These are phyloP conservation scores for Drosophila eugracilis DNA, from an alignment of 1,140 invertebrate species.

Conservation along the genomic window DNA sequence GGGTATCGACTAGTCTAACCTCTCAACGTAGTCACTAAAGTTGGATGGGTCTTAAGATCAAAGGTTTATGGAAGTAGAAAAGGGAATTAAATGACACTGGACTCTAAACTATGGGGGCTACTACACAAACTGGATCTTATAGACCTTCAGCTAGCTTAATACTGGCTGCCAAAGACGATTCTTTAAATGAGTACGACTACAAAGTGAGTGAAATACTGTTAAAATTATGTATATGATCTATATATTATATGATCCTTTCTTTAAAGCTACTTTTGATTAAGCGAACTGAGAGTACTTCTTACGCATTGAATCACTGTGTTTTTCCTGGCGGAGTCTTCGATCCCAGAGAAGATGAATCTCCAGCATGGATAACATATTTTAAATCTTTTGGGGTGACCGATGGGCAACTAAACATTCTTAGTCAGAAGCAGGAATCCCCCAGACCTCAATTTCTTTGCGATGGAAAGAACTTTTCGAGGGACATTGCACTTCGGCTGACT, in stretches of 20 bases:
- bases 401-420: slow-evolving; percentile 85
- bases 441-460: slow-evolving; percentile 42
- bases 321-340: slow-evolving; percentile 94
- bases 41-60: slow-evolving; percentile 10
- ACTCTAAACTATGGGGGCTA: slow-evolving; percentile 29
- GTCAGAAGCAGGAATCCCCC: slow-evolving; percentile 83
- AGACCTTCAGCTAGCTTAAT: slow-evolving; percentile 84
- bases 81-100: not conserved
- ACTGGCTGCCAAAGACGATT: slow-evolving; percentile 60
- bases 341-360: slow-evolving; percentile 87
- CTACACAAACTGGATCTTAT: slow-evolving; percentile 19
- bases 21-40: not conserved
- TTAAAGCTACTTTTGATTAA: slow-evolving; percentile 88
- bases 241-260: no score
- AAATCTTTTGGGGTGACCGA: slow-evolving; percentile 86
- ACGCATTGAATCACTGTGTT: slow-evolving; percentile 90
- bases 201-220: slow-evolving; percentile 43
- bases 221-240: no score
- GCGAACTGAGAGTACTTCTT: slow-evolving; percentile 87
- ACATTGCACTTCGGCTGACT: slow-evolving; percentile 92
- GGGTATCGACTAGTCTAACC: slow-evolving; percentile 2
- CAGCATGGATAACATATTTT: slow-evolving; percentile 90
- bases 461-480: slow-evolving; percentile 83
- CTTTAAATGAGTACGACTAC: slow-evolving; percentile 56
- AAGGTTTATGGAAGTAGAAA: slow-evolving; percentile 23